Evolutionary conservation across 2,888 invertebrate species (phyloP), one percentile per base, ranked within the genome.

Genomic region (Linnaemya tessellans): DNA sequence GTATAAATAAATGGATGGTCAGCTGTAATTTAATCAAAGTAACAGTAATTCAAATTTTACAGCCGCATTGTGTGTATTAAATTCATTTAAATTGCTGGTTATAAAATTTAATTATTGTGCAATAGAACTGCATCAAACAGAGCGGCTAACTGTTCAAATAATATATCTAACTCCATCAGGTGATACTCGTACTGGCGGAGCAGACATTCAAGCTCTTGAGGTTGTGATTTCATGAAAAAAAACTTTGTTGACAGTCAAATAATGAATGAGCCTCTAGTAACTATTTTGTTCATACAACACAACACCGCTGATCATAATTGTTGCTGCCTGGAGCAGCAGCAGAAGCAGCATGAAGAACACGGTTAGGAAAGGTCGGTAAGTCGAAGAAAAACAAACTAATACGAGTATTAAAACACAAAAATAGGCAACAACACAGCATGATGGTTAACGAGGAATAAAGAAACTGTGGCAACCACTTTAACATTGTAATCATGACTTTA

Each of bases 401-500:
- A 58, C 11, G 9, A 25, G 70, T 65, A 25, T 15, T 3, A 35
- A 68, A 41, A 3, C 51, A 9, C 11, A 43, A 22, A 60, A 56
- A 18, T 49, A 56, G 9, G 30, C 43, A 56, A 62, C 54, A 46
- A 54, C 38, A 58, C 64, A 58, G 11, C n/a, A 13, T 51, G 51
- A 1, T 51, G 30, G 43, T 64, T 65, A 79, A 54, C 79, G 22
- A 60, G 22, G 25, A 62, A 20, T 64, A 78, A 70, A 73, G 62
- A 70, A 80, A 80, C 74, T 80, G 62, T 77, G 73, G 80, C 84
- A 84, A 62, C 77, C 73, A 62, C 71, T 77, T 67, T 71, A 80
- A 70, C 67, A 75, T 84, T 77, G 56, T 68, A 85, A 71, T 83
- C 68, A 80, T 81, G 70, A 70, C 30, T 84, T 73, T 49, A 58